Evolutionary conservation across 2,888 invertebrate species (phyloP).

Genomic region (Operophtera brumata): DNA sequence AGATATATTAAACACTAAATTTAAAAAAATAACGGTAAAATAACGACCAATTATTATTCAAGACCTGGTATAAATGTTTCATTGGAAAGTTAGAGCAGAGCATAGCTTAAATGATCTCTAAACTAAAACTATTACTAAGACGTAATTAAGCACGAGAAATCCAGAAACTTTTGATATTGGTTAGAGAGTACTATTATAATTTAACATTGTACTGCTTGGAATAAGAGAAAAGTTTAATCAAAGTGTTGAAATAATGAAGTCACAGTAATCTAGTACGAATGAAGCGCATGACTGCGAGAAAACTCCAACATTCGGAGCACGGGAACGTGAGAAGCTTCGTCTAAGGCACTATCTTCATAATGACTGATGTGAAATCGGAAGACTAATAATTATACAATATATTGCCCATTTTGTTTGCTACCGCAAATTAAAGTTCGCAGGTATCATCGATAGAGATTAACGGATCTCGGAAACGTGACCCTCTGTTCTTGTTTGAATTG

Average conservation of each 20-base stretch:
- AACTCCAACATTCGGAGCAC: slow-evolving; percentile 61
- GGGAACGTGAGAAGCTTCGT: slow-evolving; percentile 68
- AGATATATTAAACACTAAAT: no score
- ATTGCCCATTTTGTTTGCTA: slow-evolving; percentile 38
- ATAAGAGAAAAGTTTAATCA: slow-evolving; percentile 23
- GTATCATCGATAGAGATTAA: slow-evolving; percentile 50
- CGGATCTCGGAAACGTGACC: slow-evolving; percentile 66
- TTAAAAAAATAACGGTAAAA: no score
- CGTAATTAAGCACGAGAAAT: neutral
- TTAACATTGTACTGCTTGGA: neutral
- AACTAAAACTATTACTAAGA: no score
- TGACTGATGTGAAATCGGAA: slow-evolving; percentile 53
- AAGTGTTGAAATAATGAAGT: slow-evolving; percentile 23
- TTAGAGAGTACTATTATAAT: neutral
- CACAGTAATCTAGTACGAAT: slow-evolving; percentile 31
- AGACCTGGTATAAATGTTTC: no score
- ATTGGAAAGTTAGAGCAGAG: neutral
- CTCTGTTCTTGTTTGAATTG: slow-evolving; percentile 67
- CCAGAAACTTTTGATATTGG: neutral
- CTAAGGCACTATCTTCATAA: slow-evolving; percentile 50
- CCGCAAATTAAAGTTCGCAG: slow-evolving; percentile 53
- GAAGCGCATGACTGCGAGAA: slow-evolving; percentile 28
- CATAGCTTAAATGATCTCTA: neutral
- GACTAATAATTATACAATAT: slow-evolving; percentile 52
- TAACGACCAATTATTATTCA: no score